Base-by-base conservation (phyloP, 2,113 vertebrate species). In the Lycaon pictus region DNA sequence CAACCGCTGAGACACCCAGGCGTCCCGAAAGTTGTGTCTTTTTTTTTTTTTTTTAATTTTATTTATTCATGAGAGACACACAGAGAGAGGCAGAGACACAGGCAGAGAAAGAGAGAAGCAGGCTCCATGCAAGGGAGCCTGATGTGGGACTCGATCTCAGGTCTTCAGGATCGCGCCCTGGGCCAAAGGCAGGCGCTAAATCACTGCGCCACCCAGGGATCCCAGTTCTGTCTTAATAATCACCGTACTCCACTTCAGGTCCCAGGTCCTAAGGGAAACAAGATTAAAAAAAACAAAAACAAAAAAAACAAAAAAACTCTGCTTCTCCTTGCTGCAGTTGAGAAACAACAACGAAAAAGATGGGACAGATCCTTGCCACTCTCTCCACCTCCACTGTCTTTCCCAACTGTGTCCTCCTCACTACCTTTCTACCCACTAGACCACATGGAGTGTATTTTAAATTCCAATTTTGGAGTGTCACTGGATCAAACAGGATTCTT, bases 381-480 rank as follows among this genome's bases (percentile, higher is more conserved):
- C 76, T 51, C 69, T 74, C 27, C 15, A 60, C 51, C 37, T 51
- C 58, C 19, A 37, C 19, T 7, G 5, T 35, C 37, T 80, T 77
- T 79, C 55, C 65, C 51, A 81, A 25, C 35, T 71, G 11, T n/a
- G 80, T 19, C 16, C 74, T 81, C 37, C 48, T 93, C 19, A 17
- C 37, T n/a, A 58, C 74, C n/a, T 88, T 53, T 95, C 51, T 87
- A 53, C 12, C 32, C 43, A 20, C 74, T 92, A 90, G 74, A 79
- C 87, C 72, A n/a, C 27, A 86, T 43, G 27, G 65, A 71, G 7
- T 93, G 3, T 90, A 67, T 62, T 90, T 90, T 90, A 88, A 93
- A 74, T 95, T 74, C 87, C 58, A 81, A 9, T 76, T 92, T 74
- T 82, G 55, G 29, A 81, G 11, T 91, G 48, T 74, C 37, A 51